A percentile compares a stretch with the other conserved stretches of the same genome.
Conservation (phyloP, 2,797 vertebrate species). For the Enteromius anoplus region DNA sequence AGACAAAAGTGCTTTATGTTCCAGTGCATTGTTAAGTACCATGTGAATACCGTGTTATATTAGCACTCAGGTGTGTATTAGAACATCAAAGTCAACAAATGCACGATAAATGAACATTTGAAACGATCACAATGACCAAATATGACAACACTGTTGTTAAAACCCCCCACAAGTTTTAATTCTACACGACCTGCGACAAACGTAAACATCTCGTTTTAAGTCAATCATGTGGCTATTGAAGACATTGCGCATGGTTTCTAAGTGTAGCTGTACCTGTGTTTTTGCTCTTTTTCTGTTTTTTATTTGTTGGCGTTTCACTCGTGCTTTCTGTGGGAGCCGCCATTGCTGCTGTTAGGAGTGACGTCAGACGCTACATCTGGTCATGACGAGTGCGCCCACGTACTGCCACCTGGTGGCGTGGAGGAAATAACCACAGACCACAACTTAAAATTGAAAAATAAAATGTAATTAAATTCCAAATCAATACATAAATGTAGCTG, state of each 20-base stretch:
- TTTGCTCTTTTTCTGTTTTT: conserved; percentile 46
- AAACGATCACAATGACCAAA: not conserved
- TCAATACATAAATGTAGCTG: not conserved
- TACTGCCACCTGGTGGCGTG: not conserved
- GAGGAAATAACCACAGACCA: not conserved
- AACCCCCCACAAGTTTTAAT: not conserved
- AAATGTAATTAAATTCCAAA: not conserved
- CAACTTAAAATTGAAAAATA: not conserved
- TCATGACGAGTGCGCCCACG: not conserved
- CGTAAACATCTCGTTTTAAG: not conserved
- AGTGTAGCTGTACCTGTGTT: conserved; percentile 59
- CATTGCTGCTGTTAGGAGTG: conserved; percentile 12
- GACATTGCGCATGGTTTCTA: not conserved
- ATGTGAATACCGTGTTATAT: not conserved
- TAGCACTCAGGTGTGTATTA: not conserved
- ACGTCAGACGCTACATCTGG: not conserved
- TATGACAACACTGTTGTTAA: not conserved
- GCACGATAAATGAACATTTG: not conserved
- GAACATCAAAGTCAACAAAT: not conserved
- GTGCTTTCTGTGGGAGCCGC: conserved; percentile 37
- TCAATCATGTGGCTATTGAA: no score
- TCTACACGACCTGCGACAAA: not conserved
- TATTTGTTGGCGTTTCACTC: conserved; percentile 29
- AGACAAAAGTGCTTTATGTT: not conserved
- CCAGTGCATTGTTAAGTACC: not conserved